A percentile compares a stretch with the other conserved stretches of the same genome.
Evolutionary conservation across 2,797 vertebrate genomes (phyloP).

Genomic region (Lacerta bilineata): DNA sequence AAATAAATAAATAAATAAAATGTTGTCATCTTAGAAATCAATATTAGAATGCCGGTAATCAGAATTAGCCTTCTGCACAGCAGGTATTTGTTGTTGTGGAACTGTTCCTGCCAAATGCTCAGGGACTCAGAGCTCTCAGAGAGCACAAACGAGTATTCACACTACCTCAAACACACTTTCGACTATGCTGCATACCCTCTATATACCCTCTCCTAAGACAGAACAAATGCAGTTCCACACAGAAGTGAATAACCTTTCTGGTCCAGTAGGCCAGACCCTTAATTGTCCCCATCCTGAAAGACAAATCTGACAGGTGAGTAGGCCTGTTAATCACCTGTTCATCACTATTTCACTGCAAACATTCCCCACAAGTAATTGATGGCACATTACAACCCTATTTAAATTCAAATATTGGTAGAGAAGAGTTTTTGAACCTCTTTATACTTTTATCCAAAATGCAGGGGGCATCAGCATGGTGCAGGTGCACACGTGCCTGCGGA

Average conservation of each 20-base stretch:
- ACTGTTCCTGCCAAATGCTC: neutral
- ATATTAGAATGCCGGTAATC: neutral
- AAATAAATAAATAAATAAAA: no score
- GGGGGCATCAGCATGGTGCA: no score
- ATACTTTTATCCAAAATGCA: neutral
- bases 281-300: no score
- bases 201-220: neutral
- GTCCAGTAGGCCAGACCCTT: no score
- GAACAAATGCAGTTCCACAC: neutral
- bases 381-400: neutral
- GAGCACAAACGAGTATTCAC: neutral
- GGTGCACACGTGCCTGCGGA: no score
- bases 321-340: no score
- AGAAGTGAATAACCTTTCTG: no score
- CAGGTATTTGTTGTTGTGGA: neutral
- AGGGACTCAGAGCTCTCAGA: neutral
- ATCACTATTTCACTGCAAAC: no score
- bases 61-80: neutral
- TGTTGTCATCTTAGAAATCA: neutral
- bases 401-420: neutral
- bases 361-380: neutral
- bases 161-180: no score
- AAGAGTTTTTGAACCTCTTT: neutral
- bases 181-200: no score
- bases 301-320: no score